Evolutionary conservation across 2,888 invertebrate genomes (phyloP).

Genomic region (Onchidella celtica): DNA sequence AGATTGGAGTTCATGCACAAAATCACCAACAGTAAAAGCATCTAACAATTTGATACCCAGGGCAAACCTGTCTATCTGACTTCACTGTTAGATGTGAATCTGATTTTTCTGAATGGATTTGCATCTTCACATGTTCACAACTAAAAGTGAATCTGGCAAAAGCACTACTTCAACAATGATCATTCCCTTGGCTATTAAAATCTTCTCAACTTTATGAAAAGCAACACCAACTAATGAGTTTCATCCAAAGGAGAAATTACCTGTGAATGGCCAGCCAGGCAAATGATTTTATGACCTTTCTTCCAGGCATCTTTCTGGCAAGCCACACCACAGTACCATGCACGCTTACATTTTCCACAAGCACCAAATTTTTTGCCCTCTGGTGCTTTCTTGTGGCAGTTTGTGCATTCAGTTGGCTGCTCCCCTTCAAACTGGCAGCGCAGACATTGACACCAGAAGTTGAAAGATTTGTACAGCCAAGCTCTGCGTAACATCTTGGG

Average conservation of each 20-base stretch:
- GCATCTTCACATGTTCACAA: no score
- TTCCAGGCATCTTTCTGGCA: conserved; percentile 73
- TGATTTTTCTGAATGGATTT: no score
- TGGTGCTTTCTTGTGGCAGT: conserved; percentile 62
- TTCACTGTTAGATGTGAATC: no score
- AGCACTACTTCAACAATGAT: no score
- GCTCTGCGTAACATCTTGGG: conserved; percentile 69
- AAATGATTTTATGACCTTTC: conserved; percentile 70
- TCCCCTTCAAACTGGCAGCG: conserved; percentile 73
- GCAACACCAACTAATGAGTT: no score
- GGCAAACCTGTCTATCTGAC: no score
- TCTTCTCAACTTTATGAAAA: no score
- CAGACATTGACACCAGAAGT: conserved; percentile 74
- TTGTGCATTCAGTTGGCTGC: conserved; percentile 66
- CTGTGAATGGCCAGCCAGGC: conserved; percentile 62
- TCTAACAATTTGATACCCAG: no score
- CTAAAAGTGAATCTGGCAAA: no score
- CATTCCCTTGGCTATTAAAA: no score
- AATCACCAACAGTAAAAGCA: no score
- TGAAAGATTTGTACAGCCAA: conserved; percentile 75
- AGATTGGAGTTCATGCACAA: no score
- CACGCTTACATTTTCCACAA: conserved; percentile 71
- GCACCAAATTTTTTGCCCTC: conserved; percentile 66
- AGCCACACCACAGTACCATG: conserved; percentile 72
- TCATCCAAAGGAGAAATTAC: conserved; percentile 52